Percentiles rank a stretch among this genome's conserved stretches.
Evolutionary conservation across 2,797 vertebrate genomes (phyloP).

Genomic region (Gymnothorax reevesii): DNA sequence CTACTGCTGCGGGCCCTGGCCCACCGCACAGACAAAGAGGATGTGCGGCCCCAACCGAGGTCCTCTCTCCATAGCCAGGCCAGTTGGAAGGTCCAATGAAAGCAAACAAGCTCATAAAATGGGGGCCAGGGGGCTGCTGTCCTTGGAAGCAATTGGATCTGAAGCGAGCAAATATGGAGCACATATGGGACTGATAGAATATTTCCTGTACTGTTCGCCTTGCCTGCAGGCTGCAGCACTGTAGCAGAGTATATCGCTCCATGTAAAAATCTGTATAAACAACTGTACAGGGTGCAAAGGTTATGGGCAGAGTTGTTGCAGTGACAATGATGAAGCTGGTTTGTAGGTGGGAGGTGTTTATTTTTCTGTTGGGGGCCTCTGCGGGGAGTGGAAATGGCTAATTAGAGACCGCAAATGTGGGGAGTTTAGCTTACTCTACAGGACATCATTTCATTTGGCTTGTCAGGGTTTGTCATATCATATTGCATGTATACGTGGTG

Average conservation of each 20-base stretch:
- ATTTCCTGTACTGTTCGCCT: neutral
- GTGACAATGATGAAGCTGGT: neutral
- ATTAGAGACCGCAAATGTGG: neutral
- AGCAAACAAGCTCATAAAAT: constrained; percentile 51
- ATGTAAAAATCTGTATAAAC: neutral
- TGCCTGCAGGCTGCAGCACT: neutral
- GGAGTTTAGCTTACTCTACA: neutral
- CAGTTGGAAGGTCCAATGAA: constrained; percentile 45
- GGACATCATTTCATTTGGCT: neutral
- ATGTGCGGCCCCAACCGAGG: constrained; percentile 27
- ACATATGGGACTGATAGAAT: constrained; percentile 19
- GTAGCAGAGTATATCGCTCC: neutral
- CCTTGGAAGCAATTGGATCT: constrained; percentile 24
- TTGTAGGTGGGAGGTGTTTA: neutral
- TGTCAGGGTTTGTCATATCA: neutral
- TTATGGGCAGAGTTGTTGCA: neutral
- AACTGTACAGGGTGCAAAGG: neutral
- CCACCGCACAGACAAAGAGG: constrained; percentile 39
- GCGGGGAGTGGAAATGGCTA: neutral
- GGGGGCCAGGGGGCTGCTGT: constrained; percentile 30
- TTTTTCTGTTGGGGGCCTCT: neutral
- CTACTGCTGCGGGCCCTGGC: neutral
- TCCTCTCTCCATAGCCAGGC: constrained; percentile 12
- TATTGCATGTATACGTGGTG: neutral
- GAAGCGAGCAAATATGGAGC: constrained; percentile 9